phyloP scores from a whole-genome alignment of 2,113 vertebrate species.

The Caranx ignobilis region DNA sequence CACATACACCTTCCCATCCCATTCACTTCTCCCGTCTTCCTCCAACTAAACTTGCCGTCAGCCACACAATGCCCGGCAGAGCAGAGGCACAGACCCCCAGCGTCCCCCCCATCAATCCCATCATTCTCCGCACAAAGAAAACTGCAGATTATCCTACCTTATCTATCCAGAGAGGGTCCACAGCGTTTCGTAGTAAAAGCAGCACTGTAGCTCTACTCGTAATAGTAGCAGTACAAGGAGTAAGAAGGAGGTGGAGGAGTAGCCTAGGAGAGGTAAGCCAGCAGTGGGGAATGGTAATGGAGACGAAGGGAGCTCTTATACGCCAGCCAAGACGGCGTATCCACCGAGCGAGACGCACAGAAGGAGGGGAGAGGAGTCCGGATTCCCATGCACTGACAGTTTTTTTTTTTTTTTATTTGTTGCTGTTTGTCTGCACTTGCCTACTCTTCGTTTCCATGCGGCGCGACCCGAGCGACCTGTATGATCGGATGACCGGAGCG shows the following conservation, averaged over 20 bases:
- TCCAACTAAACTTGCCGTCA: slow-evolving; percentile 22
- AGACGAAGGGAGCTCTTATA: slow-evolving; percentile 81
- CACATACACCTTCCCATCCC: slow-evolving; percentile 17
- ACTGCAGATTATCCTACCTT: slow-evolving; percentile 64
- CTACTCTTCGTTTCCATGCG: slow-evolving; percentile 73
- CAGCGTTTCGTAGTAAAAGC: slow-evolving; percentile 29
- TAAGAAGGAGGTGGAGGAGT: slow-evolving; percentile 23
- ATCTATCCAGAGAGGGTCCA: slow-evolving; percentile 30
- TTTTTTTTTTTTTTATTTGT: slow-evolving; percentile 52
- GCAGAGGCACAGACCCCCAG: slow-evolving; percentile 2
- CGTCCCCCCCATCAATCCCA: slow-evolving; percentile 5
- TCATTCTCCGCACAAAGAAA: slow-evolving; percentile 10
- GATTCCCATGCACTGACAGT: slow-evolving; percentile 81
- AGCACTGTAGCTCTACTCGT: slow-evolving; percentile 24
- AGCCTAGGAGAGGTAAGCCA: slow-evolving; percentile 54
- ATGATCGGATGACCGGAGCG: slow-evolving; percentile 77
- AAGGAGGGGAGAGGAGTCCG: slow-evolving; percentile 61
- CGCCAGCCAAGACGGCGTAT: slow-evolving; percentile 70
- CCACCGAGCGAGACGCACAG: slow-evolving; percentile 71
- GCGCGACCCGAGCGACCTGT: slow-evolving; percentile 72
- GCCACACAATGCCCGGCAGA: slow-evolving; percentile 16
- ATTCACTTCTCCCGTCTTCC: slow-evolving; percentile 1
- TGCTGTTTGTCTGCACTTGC: slow-evolving; percentile 49
- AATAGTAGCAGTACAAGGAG: slow-evolving; percentile 43
- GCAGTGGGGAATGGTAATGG: slow-evolving; percentile 69